Base-by-base conservation (phyloP, 1,140 invertebrate species). In the Sipha flava region DNA sequence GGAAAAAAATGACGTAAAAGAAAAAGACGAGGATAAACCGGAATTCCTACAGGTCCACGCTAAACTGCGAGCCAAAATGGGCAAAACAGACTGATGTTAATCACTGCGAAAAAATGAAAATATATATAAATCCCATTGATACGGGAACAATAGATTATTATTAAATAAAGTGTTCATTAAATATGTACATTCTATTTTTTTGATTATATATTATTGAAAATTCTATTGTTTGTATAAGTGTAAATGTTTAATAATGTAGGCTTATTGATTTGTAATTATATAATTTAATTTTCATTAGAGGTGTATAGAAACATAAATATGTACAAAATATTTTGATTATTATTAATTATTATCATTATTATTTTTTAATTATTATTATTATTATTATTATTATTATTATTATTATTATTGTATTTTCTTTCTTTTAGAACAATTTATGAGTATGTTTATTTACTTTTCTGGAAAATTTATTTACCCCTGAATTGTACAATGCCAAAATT, bases 31-130 rank as follows among this genome's bases (percentile, higher is more conserved):
- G 16, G 83, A 83, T 43, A 82, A 84, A 81, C 83, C 84, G 21
- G 87, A 87, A 82, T 87, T 87, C 80, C 80, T 87, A 18, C 83
- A 86, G 77, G 85, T 87, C 21, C 87, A 87, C 79, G 87, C 86
- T 52, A 86, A 86, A 83, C 82, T 87, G 16, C 83, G 86, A 80
- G 86, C 85, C 21, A 84, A 83, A 82, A 85, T 86, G 85, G 85
- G 40, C 43, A 77, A 77, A 77, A 59, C 73, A 59, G 73, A 77
- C 73, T 77, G 52, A 77, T 57, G n/a, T 37, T 54, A 57, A 77
- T 43, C 73, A 59, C 34, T 77, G 52, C 73, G 7, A 77, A 59
- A 75, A 54, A 34, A 64, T 16, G 3, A 59, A 40, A 40, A 40
- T 49, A 64, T 47, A 45, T 31, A 31, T 14, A 45, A 16, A 23